phyloP scores from a whole-genome alignment of 1,140 invertebrate genomes.

The Phenacoccus solenopsis region DNA sequence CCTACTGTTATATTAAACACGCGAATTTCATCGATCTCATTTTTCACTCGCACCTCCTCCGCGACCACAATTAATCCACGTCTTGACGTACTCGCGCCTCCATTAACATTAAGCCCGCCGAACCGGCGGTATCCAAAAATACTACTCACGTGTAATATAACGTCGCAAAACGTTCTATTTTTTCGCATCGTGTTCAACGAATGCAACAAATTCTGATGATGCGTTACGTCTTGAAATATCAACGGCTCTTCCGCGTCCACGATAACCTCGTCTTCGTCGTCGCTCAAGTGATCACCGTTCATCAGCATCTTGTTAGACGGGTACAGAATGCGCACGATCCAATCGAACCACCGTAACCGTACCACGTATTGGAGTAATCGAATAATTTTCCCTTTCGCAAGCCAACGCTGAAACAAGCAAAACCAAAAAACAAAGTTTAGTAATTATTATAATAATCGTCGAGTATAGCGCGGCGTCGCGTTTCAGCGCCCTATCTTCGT shows the following conservation, averaged over 20 bases:
- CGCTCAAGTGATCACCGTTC: slow-evolving; percentile 8
- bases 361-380: not conserved
- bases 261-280: slow-evolving; percentile 7
- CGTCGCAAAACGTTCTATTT: slow-evolving; percentile 65
- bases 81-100: not conserved
- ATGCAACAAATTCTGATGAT: slow-evolving; percentile 42
- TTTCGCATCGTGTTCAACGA: slow-evolving; percentile 60
- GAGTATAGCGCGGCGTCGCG: too few relatives aligned
- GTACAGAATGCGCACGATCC: not conserved
- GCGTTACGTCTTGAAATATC: slow-evolving; percentile 39
- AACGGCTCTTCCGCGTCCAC: slow-evolving; percentile 20
- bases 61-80: not conserved
- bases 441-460: too few relatives aligned
- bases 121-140: not conserved
- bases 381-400: not conserved
- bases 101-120: not conserved
- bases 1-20: not conserved
- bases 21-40: not conserved
- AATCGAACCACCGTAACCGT: not conserved
- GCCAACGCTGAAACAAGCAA: too few relatives aligned
- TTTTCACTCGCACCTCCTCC: not conserved
- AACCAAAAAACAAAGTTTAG: too few relatives aligned
- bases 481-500: too few relatives aligned
- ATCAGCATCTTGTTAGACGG: not conserved
- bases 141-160: slow-evolving; percentile 54